Evolutionary conservation across 2,113 vertebrate species (phyloP).

Genomic region (Heterocephalus glaber): DNA sequence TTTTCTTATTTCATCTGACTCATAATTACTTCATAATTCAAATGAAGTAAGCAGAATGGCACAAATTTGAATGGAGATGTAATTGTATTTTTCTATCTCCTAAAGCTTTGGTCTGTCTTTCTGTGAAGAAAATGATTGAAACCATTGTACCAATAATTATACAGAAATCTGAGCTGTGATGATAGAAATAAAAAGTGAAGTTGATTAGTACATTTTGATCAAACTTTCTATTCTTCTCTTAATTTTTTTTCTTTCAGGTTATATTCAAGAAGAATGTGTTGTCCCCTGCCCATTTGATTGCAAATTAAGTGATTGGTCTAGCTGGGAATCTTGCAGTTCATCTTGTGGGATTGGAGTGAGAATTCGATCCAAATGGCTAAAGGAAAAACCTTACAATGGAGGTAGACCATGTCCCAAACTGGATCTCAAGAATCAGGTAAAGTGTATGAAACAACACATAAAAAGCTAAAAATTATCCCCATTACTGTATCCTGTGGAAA

Average conservation of each 20-base stretch:
- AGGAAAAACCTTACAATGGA: conserved; percentile 97
- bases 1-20: background rate
- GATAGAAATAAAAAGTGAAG: background rate
- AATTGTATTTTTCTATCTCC: background rate
- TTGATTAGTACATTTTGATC: background rate
- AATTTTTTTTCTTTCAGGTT: conserved; percentile 87
- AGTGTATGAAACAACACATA: conserved; percentile 44
- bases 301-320: conserved; percentile 96
- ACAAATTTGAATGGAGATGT: background rate
- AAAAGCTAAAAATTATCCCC: background rate
- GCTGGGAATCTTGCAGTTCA: conserved; percentile 94
- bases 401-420: conserved; percentile 96
- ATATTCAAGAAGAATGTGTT: conserved; percentile 91
- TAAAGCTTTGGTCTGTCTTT: background rate
- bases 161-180: background rate
- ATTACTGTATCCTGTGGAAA: conserved; percentile 7
- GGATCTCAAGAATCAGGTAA: conserved; percentile 99
- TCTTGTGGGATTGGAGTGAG: conserved; percentile 93
- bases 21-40: background rate
- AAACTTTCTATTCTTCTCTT: background rate
- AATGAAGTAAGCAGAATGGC: background rate
- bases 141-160: background rate
- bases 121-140: background rate
- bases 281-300: conserved; percentile 97
- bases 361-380: conserved; percentile 94